Evolutionary conservation across 2,113 vertebrate species (phyloP).

Genomic region (Silurus glanis): DNA sequence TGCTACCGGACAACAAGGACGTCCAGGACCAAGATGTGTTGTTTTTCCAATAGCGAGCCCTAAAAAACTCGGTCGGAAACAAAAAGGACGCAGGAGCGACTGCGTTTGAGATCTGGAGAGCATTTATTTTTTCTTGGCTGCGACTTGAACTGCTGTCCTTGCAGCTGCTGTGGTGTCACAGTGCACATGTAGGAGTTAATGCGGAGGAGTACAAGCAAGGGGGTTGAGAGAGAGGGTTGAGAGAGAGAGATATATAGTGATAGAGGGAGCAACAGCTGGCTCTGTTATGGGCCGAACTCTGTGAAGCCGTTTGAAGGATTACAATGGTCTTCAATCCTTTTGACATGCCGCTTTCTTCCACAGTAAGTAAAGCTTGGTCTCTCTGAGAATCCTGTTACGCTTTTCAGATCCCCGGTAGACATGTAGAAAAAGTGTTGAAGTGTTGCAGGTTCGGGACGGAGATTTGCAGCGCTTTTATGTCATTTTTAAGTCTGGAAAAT

Average conservation of each 20-base stretch:
- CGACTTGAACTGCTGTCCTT: not conserved
- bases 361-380: conserved; percentile 67
- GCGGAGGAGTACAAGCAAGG: conserved; percentile 42
- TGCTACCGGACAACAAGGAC: conserved; percentile 52
- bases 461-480: not conserved
- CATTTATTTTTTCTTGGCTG: not conserved
- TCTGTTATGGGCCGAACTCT: conserved; percentile 59
- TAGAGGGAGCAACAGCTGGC: conserved; percentile 60
- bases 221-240: conserved; percentile 42
- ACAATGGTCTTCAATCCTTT: conserved; percentile 75
- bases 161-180: conserved; percentile 13
- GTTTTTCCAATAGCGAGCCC: conserved; percentile 33
- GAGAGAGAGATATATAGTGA: conserved; percentile 41
- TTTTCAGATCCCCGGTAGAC: not conserved
- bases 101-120: not conserved
- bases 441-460: not conserved
- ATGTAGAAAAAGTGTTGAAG: not conserved
- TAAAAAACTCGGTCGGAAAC: not conserved
- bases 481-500: not conserved
- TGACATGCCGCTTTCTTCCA: conserved; percentile 73
- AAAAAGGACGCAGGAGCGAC: not conserved
- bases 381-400: conserved; percentile 35
- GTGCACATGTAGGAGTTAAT: conserved; percentile 29
- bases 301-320: conserved; percentile 63
- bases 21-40: conserved; percentile 36